Evolutionary conservation across 2,797 vertebrate genomes (phyloP), one percentile per base, ranked within the genome.

Genomic region (Ispidina picta): DNA sequence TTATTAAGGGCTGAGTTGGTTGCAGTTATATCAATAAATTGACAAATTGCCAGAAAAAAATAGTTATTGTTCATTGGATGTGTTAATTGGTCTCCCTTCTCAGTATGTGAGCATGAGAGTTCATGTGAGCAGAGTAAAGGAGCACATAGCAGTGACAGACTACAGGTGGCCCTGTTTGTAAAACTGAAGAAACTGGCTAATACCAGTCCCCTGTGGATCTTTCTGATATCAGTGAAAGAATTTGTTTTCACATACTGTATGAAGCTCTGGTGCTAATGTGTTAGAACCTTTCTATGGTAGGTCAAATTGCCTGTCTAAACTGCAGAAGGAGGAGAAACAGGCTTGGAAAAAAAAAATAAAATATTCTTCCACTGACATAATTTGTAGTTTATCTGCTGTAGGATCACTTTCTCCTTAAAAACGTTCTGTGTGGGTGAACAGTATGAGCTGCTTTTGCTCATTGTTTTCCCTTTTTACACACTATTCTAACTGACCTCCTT

Each of bases 381-480:
- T 70, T 87, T 77, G 11, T 11, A 66, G 51, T 83, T 78, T 69
- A 41, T 79, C 49, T 71, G 4, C 21, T 70, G 15, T 41, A 59
- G 37, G 59, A 73, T 69, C 12, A 83, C 29, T 37, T 90, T 75
- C 75, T 54, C 8, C 4, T 64, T 71, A 59, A 82, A 90, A 63
- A 63, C 56, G 19, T 56, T 78, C 49, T 52, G 18, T 63, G 22
- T 73, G 18, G 55, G 58, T 81, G 74, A 77, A 85, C 25, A 75
- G 4, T 3, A n/a, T 14, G 18, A 78, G 17, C 20, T 2, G 2
- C 33, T 74, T 91, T 85, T 29, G 12, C n/a, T 21, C 59, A 15
- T 73, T 76, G 31, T 35, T 69, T 56, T 20, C 19, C 12, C 59
- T 59, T 92, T 88, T 75, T 73, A 73, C 83, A 73, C 68, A 66